Base-by-base conservation (phyloP, 2,797 vertebrate genomes). In the Chanos chanos region DNA sequence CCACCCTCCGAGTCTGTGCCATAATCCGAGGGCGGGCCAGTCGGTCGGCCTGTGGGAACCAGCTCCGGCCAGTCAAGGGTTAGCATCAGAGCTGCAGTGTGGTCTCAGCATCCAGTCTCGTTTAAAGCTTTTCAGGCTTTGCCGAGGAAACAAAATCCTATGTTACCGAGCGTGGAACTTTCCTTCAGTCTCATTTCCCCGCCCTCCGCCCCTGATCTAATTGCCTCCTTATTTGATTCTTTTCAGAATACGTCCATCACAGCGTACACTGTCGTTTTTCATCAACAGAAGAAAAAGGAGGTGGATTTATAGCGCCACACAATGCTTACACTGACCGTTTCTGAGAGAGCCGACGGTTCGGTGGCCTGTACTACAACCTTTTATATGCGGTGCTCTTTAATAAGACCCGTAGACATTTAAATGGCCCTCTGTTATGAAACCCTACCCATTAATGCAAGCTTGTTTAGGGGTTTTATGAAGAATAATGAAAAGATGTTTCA, bases 401-500 rank as follows among this genome's bases (percentile, higher is more conserved):
- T 66, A 72, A 61, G 64, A 66, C 63, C 71, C 61, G 68, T 21
- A 69, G 58, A 76, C 37, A 66, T 68, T 68, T 74, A 70, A 83
- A 74, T 49, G 61, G 66, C 49, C 43, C 47, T 62, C 61, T 68
- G 71, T 75, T 75, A 81, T 78, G 74, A 82, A 87, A 84, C 76
- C 62, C 65, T 70, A 80, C 51, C 74, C 70, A 73, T 79, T 80
- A 79, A 65, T 64, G 51, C 61, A 60, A 55, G 31, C 73, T 80
- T 73, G 74, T 85, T 79, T 75, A 75, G 50, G 63, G 49, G 19
- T 77, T 84, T 79, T 68, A 83, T 80, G 80, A 69, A 68, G 43
- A 71, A 75, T 72, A 77, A 84, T 80, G 76, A 83, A 87, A 83
- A 83, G 81, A 85, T 77, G 72, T 85, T 86, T 87, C 82, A 83